Evolutionary conservation across 2,797 vertebrate genomes (phyloP).

Genomic region (Notamacropus eugenii): DNA sequence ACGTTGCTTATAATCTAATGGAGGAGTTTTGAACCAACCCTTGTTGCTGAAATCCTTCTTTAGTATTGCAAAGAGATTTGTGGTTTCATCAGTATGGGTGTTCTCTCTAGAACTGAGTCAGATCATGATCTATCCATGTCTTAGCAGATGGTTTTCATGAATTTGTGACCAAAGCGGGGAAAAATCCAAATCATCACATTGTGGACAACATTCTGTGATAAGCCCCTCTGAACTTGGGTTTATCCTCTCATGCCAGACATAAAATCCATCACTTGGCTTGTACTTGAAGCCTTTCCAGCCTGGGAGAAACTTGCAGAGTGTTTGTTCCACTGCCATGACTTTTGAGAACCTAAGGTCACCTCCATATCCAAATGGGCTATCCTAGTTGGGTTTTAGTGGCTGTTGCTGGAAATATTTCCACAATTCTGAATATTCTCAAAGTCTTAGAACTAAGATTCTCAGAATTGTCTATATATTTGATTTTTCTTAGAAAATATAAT

Average conservation of each 20-base stretch:
- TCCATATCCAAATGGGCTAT: background rate
- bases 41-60: conserved; percentile 68
- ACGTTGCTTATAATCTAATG: background rate
- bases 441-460: background rate
- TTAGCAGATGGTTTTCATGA: background rate
- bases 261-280: background rate
- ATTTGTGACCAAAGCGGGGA: background rate
- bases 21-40: conserved; percentile 60
- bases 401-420: background rate
- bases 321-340: background rate
- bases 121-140: background rate
- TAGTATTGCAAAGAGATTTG: background rate
- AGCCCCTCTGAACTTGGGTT: background rate
- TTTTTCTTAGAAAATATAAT: background rate
- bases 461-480: background rate
- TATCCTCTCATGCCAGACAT: background rate
- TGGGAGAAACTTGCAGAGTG: background rate
- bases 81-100: background rate
- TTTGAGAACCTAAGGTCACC: background rate
- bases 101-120: background rate
- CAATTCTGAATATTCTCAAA: background rate
- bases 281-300: background rate
- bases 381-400: background rate
- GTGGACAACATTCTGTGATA: background rate
- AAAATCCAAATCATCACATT: background rate